These are phyloP conservation scores for Volucella inanis DNA, from an alignment of 2,888 invertebrate species.

Conservation along the genomic window DNA sequence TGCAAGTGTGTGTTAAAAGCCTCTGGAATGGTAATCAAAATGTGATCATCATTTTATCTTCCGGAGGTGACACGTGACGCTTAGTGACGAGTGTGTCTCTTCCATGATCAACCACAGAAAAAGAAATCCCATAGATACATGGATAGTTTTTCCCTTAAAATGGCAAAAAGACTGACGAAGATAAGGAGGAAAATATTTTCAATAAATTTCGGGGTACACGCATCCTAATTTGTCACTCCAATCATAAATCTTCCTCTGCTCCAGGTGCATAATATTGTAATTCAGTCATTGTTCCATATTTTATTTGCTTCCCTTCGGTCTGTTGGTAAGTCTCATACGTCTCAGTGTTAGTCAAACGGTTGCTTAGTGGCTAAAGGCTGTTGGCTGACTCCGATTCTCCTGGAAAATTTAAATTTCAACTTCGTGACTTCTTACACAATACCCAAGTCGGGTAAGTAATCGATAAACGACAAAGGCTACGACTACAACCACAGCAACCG, in stretches of 20 bases:
- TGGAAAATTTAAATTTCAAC: slow-evolving; percentile 70
- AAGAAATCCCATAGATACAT: not conserved
- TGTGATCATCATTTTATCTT: too few species aligned
- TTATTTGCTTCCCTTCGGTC: not conserved
- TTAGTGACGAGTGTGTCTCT: not conserved
- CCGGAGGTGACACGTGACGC: not conserved
- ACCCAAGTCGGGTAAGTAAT: slow-evolving; percentile 46
- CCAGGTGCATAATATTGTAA: slow-evolving; percentile 66
- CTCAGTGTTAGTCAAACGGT: slow-evolving; percentile 24
- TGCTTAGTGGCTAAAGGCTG: not conserved
- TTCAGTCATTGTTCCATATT: slow-evolving; percentile 64
- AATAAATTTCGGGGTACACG: slow-evolving; percentile 40
- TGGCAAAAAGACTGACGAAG: not conserved
- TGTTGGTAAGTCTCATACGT: slow-evolving; percentile 6
- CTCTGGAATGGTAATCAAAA: too few species aligned
- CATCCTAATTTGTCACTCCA: slow-evolving; percentile 61
- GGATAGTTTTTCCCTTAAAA: not conserved
- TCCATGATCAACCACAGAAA: not conserved
- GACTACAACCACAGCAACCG: slow-evolving; percentile 5
- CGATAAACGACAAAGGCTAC: slow-evolving; percentile 56
- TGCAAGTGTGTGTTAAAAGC: too few species aligned
- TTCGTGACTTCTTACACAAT: slow-evolving; percentile 71
- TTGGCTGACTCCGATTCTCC: slow-evolving; percentile 36
- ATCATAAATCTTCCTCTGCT: slow-evolving; percentile 56
- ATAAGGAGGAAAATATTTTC: slow-evolving; percentile 6